Conservation (phyloP, 2,888 invertebrate species). For the Thymelicus acteon region DNA sequence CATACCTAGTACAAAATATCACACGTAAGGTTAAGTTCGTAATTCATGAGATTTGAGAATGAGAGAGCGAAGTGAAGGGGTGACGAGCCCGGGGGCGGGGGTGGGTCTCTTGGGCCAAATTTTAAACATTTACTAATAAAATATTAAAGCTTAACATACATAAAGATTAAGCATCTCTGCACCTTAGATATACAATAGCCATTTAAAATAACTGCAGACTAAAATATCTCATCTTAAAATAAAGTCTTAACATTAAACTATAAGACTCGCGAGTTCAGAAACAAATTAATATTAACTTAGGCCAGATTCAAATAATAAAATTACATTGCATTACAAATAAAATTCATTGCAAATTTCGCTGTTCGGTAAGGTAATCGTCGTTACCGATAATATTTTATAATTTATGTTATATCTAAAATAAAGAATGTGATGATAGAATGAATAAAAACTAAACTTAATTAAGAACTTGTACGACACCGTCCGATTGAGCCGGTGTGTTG, state of each 20-base stretch:
- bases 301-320: conserved; percentile 72
- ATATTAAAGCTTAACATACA: conserved; percentile 86
- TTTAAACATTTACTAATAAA: conserved; percentile 85
- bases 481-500: conserved; percentile 47
- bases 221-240: conserved; percentile 85
- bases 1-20: conserved; percentile 78
- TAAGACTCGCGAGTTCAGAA: conserved; percentile 72
- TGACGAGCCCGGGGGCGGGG: conserved; percentile 50
- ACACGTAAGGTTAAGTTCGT: conserved; percentile 70
- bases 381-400: conserved; percentile 46
- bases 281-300: conserved; percentile 71
- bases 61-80: conserved; percentile 42
- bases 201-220: conserved; percentile 84
- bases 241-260: conserved; percentile 82
- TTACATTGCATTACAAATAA: conserved; percentile 50
- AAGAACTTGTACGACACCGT: conserved; percentile 59
- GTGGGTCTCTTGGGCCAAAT: conserved; percentile 69
- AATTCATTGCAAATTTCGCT: conserved; percentile 77
- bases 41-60: conserved; percentile 41
- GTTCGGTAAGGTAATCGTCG: conserved; percentile 55
- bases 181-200: conserved; percentile 84
- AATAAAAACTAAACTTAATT: conserved; percentile 66
- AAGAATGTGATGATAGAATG: conserved; percentile 62
- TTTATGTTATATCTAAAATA: conserved; percentile 53
- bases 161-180: conserved; percentile 85